These are phyloP conservation scores for Ferdinandea cuprea DNA, from an alignment of 2,888 invertebrate genomes.

Conservation along the genomic window DNA sequence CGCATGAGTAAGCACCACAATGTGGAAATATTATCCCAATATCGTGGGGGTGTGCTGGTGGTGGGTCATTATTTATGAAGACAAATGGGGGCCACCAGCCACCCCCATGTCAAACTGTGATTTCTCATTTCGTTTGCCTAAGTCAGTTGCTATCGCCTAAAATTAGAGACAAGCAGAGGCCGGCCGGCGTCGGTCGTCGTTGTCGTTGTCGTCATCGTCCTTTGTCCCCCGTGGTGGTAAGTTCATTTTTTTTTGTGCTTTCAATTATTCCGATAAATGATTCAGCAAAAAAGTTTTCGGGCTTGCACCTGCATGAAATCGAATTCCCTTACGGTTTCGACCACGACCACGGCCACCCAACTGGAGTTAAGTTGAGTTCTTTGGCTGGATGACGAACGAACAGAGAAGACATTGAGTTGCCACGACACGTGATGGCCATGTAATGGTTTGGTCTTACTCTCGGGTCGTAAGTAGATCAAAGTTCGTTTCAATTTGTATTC, in stretches of 20 bases:
- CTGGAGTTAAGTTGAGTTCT: not conserved
- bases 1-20: conserved; percentile 71
- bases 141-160: conserved; percentile 38
- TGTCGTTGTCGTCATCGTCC: too few relatives aligned
- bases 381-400: conserved; percentile 39
- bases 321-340: conserved; percentile 56
- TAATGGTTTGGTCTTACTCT: conserved; percentile 60
- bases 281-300: conserved; percentile 66
- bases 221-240: conserved; percentile 9
- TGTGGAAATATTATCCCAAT: conserved; percentile 68
- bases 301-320: conserved; percentile 73
- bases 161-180: conserved; percentile 45
- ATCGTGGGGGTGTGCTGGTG: not conserved
- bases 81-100: conserved; percentile 42
- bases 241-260: conserved; percentile 48
- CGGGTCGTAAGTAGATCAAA: conserved; percentile 72
- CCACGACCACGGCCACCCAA: conserved; percentile 12
- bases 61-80: conserved; percentile 66
- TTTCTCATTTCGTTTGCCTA: conserved; percentile 48
- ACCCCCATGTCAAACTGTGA: conserved; percentile 43
- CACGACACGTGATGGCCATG: conserved; percentile 62
- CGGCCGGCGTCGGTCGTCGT: too few relatives aligned
- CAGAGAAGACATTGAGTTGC: conserved; percentile 62
- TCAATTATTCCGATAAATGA: conserved; percentile 72
- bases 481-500: conserved; percentile 73